Conservation (phyloP, 1,140 invertebrate genomes). For the Pogonus chalceus region DNA sequence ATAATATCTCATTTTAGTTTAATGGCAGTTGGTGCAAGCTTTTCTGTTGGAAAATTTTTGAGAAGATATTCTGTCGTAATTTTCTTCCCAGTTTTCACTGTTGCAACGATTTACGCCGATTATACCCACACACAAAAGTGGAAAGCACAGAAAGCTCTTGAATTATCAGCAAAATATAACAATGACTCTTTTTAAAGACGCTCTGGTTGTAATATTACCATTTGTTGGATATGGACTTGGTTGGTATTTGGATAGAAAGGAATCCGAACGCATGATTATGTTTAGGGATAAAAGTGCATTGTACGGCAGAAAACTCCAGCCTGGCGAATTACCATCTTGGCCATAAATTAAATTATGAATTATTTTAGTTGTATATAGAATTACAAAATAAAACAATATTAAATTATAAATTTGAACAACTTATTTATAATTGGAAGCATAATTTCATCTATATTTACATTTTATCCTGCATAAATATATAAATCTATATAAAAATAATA, state of each 20-base stretch:
- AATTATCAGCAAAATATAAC: slow-evolving; percentile 27
- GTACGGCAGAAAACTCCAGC: slow-evolving; percentile 52
- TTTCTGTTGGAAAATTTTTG: slow-evolving; percentile 31
- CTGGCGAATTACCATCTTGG: slow-evolving; percentile 62
- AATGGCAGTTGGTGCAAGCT: slow-evolving; percentile 23
- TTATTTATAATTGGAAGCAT: slow-evolving; percentile 14
- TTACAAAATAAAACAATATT: slow-evolving; percentile 19
- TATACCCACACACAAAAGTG: slow-evolving; percentile 57
- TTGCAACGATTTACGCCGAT: slow-evolving; percentile 52
- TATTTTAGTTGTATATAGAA: slow-evolving; percentile 23
- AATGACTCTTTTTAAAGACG: slow-evolving; percentile 34
- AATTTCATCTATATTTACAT: slow-evolving; percentile 7
- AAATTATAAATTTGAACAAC: slow-evolving; percentile 11
- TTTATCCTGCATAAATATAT: slow-evolving; percentile 15
- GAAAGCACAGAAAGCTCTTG: slow-evolving; percentile 43
- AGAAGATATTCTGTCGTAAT: slow-evolving; percentile 49
- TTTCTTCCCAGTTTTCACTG: slow-evolving; percentile 49
- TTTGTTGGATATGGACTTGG: slow-evolving; percentile 47
- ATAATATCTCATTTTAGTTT: background rate
- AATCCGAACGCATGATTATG: slow-evolving; percentile 54
- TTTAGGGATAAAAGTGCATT: slow-evolving; percentile 69
- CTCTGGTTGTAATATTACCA: slow-evolving; percentile 38
- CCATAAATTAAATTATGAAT: slow-evolving; percentile 32
- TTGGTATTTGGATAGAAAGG: slow-evolving; percentile 50
- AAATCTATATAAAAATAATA: no score